Base-by-base conservation (phyloP, 2,888 invertebrate genomes). In the Anthophora plumipes region DNA sequence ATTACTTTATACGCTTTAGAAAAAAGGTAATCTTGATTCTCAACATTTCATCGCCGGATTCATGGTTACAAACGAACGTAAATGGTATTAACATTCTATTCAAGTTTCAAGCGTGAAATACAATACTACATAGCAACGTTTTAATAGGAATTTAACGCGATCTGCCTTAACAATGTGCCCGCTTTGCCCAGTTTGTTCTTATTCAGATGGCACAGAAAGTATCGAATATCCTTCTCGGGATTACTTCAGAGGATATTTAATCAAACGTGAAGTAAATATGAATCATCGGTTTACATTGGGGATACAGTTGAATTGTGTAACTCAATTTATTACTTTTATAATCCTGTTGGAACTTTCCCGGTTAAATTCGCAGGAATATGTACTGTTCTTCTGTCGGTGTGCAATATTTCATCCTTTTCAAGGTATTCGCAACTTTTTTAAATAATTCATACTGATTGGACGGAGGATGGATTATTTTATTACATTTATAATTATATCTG, bases 61-160 rank as follows among this genome's bases (percentile, higher is more conserved):
- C 31, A 63, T 37, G 20, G 52, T n/a, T 20, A 6, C n/a, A 37
- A 71, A 31, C 25, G 52, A 52, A 71, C 22, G 12, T 3, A 52
- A 48, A 37, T 11, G 8, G 12, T 14, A 71, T 52, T 14, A n/a
- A 12, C 37, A 25, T 25, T 46, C 41, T 50, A 41, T 20, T 41
- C 6, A 11, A 7, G 11, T 61, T 31, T n/a, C 17, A 0, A 39
- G 37, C 9, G 12, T 41, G 14, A 63, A 63, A 54, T 31, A 17
- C 20, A 41, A 61, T 31, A 41, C 25, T 7, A 20, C 14, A 5
- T 1, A 6, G n/a, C 8, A 22, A 50, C 22, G 39, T 22, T 60
- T 50, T 14, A 50, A 39, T 25, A n/a, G 14, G n/a, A 50, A 25
- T 60, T 70, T 39, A 60, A 70, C 50, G n/a, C n/a, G 46, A 37